A percentile compares a stretch with the other conserved stretches of the same genome.
These are phyloP conservation scores for Ecdyonurus torrentis DNA, from an alignment of 2,888 invertebrate species.

Conservation along the genomic window DNA sequence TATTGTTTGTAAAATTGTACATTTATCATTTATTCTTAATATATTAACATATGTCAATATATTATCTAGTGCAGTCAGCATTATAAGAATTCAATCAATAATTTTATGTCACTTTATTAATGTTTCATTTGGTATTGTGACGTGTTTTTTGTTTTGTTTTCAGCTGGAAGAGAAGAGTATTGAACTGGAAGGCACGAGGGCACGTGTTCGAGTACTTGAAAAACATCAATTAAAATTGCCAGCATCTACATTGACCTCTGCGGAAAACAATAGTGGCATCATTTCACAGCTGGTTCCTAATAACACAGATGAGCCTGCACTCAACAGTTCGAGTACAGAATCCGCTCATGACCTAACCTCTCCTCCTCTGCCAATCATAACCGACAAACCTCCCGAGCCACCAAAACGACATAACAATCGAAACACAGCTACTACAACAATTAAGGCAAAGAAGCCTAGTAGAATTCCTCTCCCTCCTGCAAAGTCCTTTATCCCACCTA, in stretches of 20 bases:
- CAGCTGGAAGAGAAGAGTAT: constrained; percentile 71
- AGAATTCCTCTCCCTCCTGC: constrained; percentile 8
- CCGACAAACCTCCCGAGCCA: neutral
- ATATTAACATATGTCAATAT: too few relatives aligned
- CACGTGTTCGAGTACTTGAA: constrained; percentile 57
- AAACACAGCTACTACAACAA: neutral
- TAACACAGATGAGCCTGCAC: neutral
- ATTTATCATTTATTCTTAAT: too few relatives aligned
- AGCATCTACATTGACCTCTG: constrained; percentile 25
- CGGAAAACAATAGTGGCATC: constrained; percentile 29
- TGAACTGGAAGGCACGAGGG: constrained; percentile 66
- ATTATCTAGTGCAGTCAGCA: neutral
- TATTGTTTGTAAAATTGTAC: too few relatives aligned
- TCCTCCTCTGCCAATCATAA: neutral
- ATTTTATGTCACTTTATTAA: neutral
- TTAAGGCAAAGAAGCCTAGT: constrained; percentile 1
- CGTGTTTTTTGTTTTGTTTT: constrained; percentile 17
- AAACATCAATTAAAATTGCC: constrained; percentile 30
- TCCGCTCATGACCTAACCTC: constrained; percentile 39
- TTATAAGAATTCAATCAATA: neutral
- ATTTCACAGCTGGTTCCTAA: constrained; percentile 24
- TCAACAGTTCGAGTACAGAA: constrained; percentile 42
- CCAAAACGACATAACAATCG: constrained; percentile 2
- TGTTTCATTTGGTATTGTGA: neutral
- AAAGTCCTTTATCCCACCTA: neutral